phyloP scores from a whole-genome alignment of 2,113 vertebrate genomes.

The Sakesphorus luctuosus region DNA sequence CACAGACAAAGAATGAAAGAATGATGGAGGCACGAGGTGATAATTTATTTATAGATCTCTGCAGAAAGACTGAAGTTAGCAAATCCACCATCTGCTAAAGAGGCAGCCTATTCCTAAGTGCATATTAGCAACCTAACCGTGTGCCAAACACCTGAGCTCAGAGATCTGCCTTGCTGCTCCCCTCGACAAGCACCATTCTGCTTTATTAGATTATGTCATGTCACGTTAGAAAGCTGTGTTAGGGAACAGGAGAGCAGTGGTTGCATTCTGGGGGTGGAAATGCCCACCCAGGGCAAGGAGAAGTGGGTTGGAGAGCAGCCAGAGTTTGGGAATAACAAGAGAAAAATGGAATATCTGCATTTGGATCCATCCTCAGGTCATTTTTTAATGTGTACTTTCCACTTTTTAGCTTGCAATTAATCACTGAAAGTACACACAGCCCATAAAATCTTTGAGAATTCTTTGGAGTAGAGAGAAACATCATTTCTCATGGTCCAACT shows the following conservation, averaged over 20 bases:
- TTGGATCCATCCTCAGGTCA: neutral
- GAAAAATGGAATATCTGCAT: neutral
- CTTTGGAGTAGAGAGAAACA: neutral
- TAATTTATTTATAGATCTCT: conserved; percentile 71
- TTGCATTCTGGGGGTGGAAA: neutral
- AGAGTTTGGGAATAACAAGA: neutral
- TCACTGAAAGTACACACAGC: neutral
- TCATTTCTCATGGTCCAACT: neutral
- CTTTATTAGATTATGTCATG: conserved; percentile 61
- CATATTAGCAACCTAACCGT: conserved; percentile 55
- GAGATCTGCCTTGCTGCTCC: neutral
- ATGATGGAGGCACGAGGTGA: conserved; percentile 45
- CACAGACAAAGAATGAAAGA: conserved; percentile 39
- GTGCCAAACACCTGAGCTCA: conserved; percentile 60
- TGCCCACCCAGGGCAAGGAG: neutral
- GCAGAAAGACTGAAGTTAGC: conserved; percentile 59
- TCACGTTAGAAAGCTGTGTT: conserved; percentile 17
- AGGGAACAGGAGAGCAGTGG: neutral
- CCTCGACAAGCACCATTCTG: conserved; percentile 52
- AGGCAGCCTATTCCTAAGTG: conserved; percentile 48
- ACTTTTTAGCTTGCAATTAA: neutral
- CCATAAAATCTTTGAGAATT: neutral
- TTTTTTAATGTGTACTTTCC: neutral
- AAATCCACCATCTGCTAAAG: conserved; percentile 68
- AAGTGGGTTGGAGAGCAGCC: neutral